phyloP scores from a whole-genome alignment of 2,888 invertebrate species.

The Hemicrepidius hirtus region DNA sequence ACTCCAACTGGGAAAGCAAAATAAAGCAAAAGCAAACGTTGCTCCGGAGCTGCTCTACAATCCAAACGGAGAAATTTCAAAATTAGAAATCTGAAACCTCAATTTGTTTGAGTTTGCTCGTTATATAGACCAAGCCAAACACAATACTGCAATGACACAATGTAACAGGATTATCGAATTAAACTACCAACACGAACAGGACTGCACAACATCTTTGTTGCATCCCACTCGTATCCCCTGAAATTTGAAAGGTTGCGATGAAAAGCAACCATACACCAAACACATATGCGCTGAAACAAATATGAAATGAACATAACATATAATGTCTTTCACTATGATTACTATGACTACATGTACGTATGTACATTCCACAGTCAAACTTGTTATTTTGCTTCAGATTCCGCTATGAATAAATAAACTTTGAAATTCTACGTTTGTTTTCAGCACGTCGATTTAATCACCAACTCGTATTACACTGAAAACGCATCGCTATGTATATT shows the following conservation, averaged over 20 bases:
- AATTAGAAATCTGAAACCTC: conserved; percentile 47
- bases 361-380: conserved; percentile 37
- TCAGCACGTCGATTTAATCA: conserved; percentile 9
- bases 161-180: conserved; percentile 49
- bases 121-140: conserved; percentile 41
- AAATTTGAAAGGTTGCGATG: conserved; percentile 19
- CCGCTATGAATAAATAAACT: conserved; percentile 12
- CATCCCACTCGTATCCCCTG: conserved; percentile 31
- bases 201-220: conserved; percentile 18
- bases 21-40: conserved; percentile 15
- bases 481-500: too few relatives aligned
- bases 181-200: conserved; percentile 35
- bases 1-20: conserved; percentile 15
- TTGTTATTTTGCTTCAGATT: conserved; percentile 29
- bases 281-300: conserved; percentile 19
- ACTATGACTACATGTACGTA: conserved; percentile 34
- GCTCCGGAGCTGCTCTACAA: conserved; percentile 15
- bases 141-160: conserved; percentile 44
- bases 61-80: conserved; percentile 39
- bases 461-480: neutral
- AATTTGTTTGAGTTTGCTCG: conserved; percentile 47
- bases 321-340: conserved; percentile 50
- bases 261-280: conserved; percentile 1
- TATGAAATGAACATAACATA: conserved; percentile 27
- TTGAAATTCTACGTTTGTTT: conserved; percentile 7